phyloP scores from a whole-genome alignment of 2,113 vertebrate genomes.

The Pleuronectes platessa region DNA sequence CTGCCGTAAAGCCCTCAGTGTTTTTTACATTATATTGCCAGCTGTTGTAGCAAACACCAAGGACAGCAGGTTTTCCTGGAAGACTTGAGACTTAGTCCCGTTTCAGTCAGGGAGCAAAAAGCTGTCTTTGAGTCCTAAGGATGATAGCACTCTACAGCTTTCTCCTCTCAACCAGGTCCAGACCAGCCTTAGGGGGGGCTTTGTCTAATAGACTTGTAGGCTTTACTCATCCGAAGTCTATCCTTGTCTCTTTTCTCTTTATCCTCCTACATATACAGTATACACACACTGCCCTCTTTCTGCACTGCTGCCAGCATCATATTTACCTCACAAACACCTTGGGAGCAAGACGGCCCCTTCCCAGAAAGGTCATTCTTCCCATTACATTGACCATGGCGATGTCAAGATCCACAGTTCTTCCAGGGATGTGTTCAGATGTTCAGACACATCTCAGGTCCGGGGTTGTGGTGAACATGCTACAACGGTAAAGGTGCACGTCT shows the following conservation, averaged over 20 bases:
- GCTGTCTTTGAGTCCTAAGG: slow-evolving; percentile 55
- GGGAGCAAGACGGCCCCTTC: slow-evolving; percentile 68
- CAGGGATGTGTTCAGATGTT: slow-evolving; percentile 9
- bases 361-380: slow-evolving; percentile 75
- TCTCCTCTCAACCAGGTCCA: slow-evolving; percentile 54
- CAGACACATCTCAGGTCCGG: slow-evolving; percentile 15
- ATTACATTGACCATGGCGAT: slow-evolving; percentile 59
- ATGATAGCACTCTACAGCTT: slow-evolving; percentile 55
- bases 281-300: not conserved
- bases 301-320: slow-evolving; percentile 60
- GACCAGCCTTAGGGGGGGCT: slow-evolving; percentile 42
- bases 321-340: slow-evolving; percentile 73
- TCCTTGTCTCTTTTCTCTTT: slow-evolving; percentile 34
- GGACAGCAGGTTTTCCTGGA: slow-evolving; percentile 33
- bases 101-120: slow-evolving; percentile 47
- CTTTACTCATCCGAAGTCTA: slow-evolving; percentile 26
- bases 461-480: slow-evolving; percentile 16
- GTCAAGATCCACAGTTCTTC: slow-evolving; percentile 35
- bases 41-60: slow-evolving; percentile 22
- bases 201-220: slow-evolving; percentile 57
- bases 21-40: slow-evolving; percentile 33
- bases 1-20: slow-evolving; percentile 1
- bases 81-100: slow-evolving; percentile 43
- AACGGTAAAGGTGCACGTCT: no score
- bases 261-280: not conserved